Evolutionary conservation across 2,797 vertebrate species (phyloP).

Genomic region (Trematomus bernacchii): DNA sequence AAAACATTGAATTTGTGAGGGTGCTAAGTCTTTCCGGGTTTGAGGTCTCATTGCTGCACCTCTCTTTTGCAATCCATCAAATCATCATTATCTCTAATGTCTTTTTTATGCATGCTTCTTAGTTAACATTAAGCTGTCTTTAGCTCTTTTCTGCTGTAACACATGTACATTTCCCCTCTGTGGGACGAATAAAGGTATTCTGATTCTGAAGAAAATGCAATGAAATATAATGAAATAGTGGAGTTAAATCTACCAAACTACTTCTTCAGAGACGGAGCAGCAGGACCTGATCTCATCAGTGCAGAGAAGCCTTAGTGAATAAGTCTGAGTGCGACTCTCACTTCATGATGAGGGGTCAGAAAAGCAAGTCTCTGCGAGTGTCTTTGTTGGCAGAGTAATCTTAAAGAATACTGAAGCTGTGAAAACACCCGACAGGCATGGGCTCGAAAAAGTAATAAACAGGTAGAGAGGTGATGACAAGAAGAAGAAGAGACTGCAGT

Average conservation of each 20-base stretch:
- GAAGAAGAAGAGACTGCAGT: not conserved
- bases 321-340: not conserved
- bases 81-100: too few species aligned
- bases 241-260: not conserved
- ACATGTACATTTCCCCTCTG: too few species aligned
- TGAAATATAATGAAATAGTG: not conserved
- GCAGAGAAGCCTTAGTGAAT: not conserved
- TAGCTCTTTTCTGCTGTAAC: too few species aligned
- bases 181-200: too few species aligned
- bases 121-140: too few species aligned
- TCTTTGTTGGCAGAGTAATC: not conserved
- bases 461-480: not conserved
- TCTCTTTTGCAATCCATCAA: too few species aligned
- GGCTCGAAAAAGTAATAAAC: not conserved
- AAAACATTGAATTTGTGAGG: too few species aligned
- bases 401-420: slow-evolving; percentile 1
- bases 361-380: slow-evolving; percentile 1
- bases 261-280: not conserved
- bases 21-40: too few species aligned
- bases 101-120: too few species aligned
- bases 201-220: not conserved
- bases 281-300: slow-evolving; percentile 4
- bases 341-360: not conserved
- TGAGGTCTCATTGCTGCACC: too few species aligned
- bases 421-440: slow-evolving; percentile 15